Base-by-base conservation (phyloP, 2,888 invertebrate genomes). In the Synanthedon myopaeformis region DNA sequence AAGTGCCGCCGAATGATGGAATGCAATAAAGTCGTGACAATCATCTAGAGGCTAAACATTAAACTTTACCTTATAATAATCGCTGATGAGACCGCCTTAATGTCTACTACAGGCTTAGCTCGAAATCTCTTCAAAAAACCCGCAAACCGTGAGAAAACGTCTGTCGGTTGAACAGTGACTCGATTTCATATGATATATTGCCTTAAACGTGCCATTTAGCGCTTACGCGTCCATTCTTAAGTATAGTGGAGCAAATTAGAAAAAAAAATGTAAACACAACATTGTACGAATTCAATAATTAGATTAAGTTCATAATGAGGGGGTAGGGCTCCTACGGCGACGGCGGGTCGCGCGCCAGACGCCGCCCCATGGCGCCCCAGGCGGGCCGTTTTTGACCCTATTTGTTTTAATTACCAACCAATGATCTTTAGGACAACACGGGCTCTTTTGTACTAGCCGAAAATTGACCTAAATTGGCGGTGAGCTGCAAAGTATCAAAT, bases 251-350 rank as follows among this genome's bases (percentile, higher is more conserved):
- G 72, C 69, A 82, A 82, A 84, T 86, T 77, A 84, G 80, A 83
- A 84, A 86, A 82, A 45, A 83, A 84, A 80, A 85, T 82, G 86
- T 86, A 87, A 87, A 86, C 85, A 87, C 68, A 83, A 87, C 85
- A 84, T 85, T 84, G 86, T 87, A 85, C 76, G 83, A 86, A 85
- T 87, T 87, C 82, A 81, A 85, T 87, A 87, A 87, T 86, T 86
- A 87, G 87, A 87, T 87, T 87, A 87, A 82, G 76, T 75, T 81
- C 74, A 81, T 84, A 86, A 87, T 86, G 74, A 79, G 80, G 74
- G 84, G 87, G 81, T 82, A 67, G 77, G 60, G 59, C 55, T 65
- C 72, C 67, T 60, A 64, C 75, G 85, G 81, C 86, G 85, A 81
- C 86, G 86, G 71, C 76, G 77, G 70, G 84, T 66, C 80, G 79